Percentiles rank a stretch among this genome's conserved stretches.
These are phyloP conservation scores for Eptatretus atami DNA, from an alignment of 2,797 vertebrate genomes.

Conservation along the genomic window DNA sequence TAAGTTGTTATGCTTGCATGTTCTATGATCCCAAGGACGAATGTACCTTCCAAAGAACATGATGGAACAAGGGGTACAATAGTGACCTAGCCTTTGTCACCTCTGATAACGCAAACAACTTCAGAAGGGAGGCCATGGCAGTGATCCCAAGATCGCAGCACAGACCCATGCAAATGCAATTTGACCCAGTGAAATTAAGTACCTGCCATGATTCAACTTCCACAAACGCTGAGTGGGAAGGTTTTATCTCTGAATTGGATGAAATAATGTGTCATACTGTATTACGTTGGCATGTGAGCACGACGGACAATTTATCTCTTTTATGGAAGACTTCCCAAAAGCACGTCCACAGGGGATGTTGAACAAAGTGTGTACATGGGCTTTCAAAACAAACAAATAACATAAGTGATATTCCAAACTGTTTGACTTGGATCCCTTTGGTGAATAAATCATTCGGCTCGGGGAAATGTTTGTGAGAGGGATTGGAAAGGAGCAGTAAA, in stretches of 20 bases:
- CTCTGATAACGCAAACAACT: slow-evolving; percentile 3
- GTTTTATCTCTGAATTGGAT: background rate
- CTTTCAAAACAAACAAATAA: slow-evolving; percentile 5
- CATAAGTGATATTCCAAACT: background rate
- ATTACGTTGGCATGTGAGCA: no score
- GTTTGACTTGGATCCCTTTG: background rate
- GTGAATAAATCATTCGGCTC: background rate
- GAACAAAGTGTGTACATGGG: background rate
- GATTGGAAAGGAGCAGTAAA: background rate
- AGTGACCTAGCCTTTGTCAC: background rate
- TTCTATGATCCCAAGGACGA: background rate
- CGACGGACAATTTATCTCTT: no score
- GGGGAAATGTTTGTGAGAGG: background rate
- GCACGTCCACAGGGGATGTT: no score
- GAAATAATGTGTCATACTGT: no score
- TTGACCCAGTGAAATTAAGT: slow-evolving; percentile 4
- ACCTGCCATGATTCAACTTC: slow-evolving; percentile 2
- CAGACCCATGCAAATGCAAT: background rate
- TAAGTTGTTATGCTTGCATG: no score
- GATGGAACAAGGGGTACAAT: background rate
- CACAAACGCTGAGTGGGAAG: background rate
- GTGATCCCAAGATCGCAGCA: background rate
- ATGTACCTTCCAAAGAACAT: slow-evolving; percentile 2
- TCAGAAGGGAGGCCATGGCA: background rate
- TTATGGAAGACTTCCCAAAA: background rate